Evolutionary conservation across 2,888 invertebrate genomes (phyloP), one percentile per base, ranked within the genome.

Genomic region (Galerucella pusilla): DNA sequence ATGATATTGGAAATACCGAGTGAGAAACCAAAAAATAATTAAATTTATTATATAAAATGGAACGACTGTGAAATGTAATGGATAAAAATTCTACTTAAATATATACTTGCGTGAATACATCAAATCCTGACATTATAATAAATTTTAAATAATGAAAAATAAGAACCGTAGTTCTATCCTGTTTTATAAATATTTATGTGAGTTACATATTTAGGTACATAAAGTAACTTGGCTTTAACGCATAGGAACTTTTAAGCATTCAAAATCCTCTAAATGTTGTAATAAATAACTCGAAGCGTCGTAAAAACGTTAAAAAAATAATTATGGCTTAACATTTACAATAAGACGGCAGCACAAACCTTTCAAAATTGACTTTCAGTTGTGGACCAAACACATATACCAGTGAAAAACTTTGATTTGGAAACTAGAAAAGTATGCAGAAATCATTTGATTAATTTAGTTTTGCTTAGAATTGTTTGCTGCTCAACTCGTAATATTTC

Each of bases 281-380:
- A 57, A 59, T 46, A 72, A 68, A 57, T 68, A 71, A 72, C 49
- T 65, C 52, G 66, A 72, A 76, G 70, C 69, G 61, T 72, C 61
- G 57, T 74, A 74, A 72, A 64, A 57, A 52, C 63, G 20, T 66
- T 77, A 68, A 74, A 75, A 74, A 77, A 74, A 75, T 77, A 77
- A 72, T 59, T 73, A 68, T 68, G 52, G 60, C 52, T 70, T 25
- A 70, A 69, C 68, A 74, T 69, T 72, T 74, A 35, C 49, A 61
- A 65, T 70, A 71, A 61, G 75, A 73, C 68, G 75, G 77, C 73
- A 77, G 77, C 75, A 77, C 75, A 77, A 75, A 77, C 73, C 75
- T 75, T 77, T 60, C 68, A 59, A 74, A 77, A 76, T 77, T 75
- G 77, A 77, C 78, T 75, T 74, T 67, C 45, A 73, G 65, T 76